Percentiles rank a stretch among this genome's conserved stretches.
Evolutionary conservation across 1,140 invertebrate species (phyloP).

Genomic region (Bombyx mandarina): DNA sequence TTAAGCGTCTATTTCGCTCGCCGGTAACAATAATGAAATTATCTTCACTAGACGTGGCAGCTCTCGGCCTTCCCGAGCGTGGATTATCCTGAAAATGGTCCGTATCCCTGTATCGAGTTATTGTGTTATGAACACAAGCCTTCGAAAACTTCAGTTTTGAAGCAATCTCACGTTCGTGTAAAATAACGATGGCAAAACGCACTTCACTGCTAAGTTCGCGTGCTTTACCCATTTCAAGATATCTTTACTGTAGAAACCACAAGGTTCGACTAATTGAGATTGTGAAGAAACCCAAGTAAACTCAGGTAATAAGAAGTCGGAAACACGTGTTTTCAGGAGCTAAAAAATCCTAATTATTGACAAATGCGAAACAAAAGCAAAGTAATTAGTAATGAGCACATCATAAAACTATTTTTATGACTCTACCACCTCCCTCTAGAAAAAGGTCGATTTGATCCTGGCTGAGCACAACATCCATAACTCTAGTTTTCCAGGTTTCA

Average conservation of each 20-base stretch:
- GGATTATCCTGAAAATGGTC: slow-evolving; percentile 10
- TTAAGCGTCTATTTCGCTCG: slow-evolving; percentile 15
- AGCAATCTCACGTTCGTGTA: slow-evolving; percentile 2
- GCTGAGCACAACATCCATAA: neutral
- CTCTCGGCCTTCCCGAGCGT: slow-evolving; percentile 6
- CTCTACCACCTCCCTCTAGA: neutral
- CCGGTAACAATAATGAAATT: slow-evolving; percentile 4
- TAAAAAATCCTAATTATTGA: slow-evolving; percentile 3
- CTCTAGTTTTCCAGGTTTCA: neutral
- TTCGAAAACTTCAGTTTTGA: slow-evolving; percentile 6
- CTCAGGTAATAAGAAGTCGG: neutral
- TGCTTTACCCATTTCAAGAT: slow-evolving; percentile 5
- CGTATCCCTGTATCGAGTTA: slow-evolving; percentile 6
- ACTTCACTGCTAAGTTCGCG: slow-evolving; percentile 1
- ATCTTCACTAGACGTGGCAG: slow-evolving; percentile 11
- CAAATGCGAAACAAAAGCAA: slow-evolving; percentile 3
- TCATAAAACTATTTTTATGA: slow-evolving; percentile 1
- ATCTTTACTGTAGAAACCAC: slow-evolving; percentile 1
- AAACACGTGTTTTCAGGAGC: neutral
- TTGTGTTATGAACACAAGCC: slow-evolving; percentile 3
- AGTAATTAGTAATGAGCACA: slow-evolving; percentile 2
- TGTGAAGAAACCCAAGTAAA: neutral
- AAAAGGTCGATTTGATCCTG: neutral
- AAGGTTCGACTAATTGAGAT: neutral
- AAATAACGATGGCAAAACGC: slow-evolving; percentile 1